Evolutionary conservation across 2,797 vertebrate species (phyloP).

Genomic region (Acomys russatus): DNA sequence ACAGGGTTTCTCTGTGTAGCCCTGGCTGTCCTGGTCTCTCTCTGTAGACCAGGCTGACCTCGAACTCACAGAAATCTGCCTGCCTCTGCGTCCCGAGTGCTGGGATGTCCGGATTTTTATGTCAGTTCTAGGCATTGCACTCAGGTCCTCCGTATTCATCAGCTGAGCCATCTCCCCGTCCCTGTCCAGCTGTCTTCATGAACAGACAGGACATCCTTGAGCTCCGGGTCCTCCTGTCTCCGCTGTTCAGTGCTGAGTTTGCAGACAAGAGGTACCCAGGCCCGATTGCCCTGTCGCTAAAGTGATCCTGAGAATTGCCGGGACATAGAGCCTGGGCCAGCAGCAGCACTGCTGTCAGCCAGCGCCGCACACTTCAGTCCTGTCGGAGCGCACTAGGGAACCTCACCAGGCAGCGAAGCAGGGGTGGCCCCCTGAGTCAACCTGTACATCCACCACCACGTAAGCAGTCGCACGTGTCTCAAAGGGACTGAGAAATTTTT

Average conservation of each 20-base stretch:
- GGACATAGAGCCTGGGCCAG: background rate
- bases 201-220: background rate
- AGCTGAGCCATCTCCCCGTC: too few species aligned
- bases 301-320: slow-evolving; percentile 34
- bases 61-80: too few species aligned
- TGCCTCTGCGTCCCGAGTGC: too few species aligned
- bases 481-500: background rate
- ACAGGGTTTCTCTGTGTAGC: too few species aligned
- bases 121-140: background rate
- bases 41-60: too few species aligned
- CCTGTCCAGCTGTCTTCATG: background rate
- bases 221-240: background rate
- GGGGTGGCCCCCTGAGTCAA: background rate
- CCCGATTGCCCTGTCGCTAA: background rate
- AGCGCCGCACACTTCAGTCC: background rate
- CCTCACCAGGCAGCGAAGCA: background rate
- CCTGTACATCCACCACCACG: slow-evolving; percentile 6
- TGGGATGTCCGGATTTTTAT: background rate
- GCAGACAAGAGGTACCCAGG: background rate
- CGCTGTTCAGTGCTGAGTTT: background rate
- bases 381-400: background rate
- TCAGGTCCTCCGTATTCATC: background rate
- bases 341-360: background rate
- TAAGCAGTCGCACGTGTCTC: slow-evolving; percentile 53
- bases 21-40: too few species aligned